A percentile compares a stretch with the other conserved stretches of the same genome.
phyloP scores from a whole-genome alignment of 2,797 vertebrate genomes.

The Gallinago stenura region DNA sequence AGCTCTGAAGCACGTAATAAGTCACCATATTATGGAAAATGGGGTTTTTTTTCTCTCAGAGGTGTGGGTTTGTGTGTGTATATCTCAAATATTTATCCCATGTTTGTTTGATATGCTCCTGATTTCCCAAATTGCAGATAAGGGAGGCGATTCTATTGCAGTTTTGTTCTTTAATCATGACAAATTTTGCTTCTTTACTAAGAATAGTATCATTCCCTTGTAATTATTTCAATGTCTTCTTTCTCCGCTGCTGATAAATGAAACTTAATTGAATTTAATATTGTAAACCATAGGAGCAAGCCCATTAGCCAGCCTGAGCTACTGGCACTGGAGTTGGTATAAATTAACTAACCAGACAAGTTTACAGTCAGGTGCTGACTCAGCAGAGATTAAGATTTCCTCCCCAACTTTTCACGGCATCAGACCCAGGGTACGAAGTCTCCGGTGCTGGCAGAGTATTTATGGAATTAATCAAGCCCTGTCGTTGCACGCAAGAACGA shows the following conservation, averaged over 20 bases:
- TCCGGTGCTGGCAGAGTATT: neutral
- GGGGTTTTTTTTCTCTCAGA: neutral
- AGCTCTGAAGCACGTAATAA: neutral
- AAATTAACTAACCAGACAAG: neutral
- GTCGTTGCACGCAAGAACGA: rapidly evolving
- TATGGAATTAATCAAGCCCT: neutral
- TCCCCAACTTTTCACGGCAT: neutral
- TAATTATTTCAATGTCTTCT: neutral
- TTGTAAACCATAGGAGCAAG: neutral
- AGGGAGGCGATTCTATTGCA: neutral
- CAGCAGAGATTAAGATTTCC: neutral
- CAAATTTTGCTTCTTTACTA: neutral
- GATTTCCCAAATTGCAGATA: neutral
- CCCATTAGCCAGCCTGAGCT: neutral
- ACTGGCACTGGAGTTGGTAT: rapidly evolving
- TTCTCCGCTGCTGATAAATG: neutral
- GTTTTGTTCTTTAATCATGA: slow-evolving; percentile 5
- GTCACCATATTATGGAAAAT: neutral
- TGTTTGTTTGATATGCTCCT: neutral
- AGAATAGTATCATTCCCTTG: neutral
- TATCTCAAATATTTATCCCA: neutral
- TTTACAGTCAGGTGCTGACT: neutral
- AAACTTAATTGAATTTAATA: slow-evolving; percentile 20
- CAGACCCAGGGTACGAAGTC: neutral
- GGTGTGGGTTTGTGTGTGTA: rapidly evolving